Conservation (phyloP, 2,888 invertebrate species). For the Helicoverpa assulta region DNA sequence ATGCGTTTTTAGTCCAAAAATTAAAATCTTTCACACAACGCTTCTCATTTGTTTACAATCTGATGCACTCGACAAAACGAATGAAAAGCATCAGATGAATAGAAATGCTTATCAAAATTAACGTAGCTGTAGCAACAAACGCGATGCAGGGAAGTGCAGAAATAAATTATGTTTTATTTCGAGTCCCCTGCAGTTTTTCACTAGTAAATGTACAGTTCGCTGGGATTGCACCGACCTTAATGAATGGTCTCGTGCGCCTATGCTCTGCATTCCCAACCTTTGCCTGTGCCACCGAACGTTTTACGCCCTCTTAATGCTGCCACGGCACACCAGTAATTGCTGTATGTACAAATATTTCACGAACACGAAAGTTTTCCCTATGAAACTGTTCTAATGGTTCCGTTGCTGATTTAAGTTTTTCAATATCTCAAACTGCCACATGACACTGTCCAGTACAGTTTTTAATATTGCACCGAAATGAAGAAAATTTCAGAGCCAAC, state of each 20-base stretch:
- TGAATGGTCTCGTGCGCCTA: slow-evolving; percentile 79
- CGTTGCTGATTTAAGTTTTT: slow-evolving; percentile 27
- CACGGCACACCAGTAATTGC: slow-evolving; percentile 66
- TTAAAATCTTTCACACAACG: neutral
- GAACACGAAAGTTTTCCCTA: slow-evolving; percentile 42
- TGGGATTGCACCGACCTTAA: slow-evolving; percentile 78
- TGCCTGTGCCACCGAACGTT: slow-evolving; percentile 69
- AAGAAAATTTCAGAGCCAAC: slow-evolving; percentile 35
- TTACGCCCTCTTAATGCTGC: slow-evolving; percentile 70
- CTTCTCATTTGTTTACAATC: neutral
- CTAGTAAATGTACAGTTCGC: slow-evolving; percentile 67
- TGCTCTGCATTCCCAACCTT: slow-evolving; percentile 65
- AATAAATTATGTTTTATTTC: slow-evolving; percentile 75
- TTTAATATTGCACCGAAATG: slow-evolving; percentile 20
- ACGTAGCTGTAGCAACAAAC: slow-evolving; percentile 64
- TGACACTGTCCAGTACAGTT: slow-evolving; percentile 3
- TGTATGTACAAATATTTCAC: slow-evolving; percentile 58
- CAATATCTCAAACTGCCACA: slow-evolving; percentile 17
- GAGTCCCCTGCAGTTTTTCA: slow-evolving; percentile 68
- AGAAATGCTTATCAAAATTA: slow-evolving; percentile 45
- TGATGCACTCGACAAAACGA: slow-evolving; percentile 1
- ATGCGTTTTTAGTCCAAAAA: neutral
- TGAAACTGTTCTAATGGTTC: slow-evolving; percentile 40
- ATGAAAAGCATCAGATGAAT: slow-evolving; percentile 31
- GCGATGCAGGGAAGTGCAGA: slow-evolving; percentile 56